Conservation (phyloP, 2,797 vertebrate genomes). For the Bradypodion pumilum region DNA sequence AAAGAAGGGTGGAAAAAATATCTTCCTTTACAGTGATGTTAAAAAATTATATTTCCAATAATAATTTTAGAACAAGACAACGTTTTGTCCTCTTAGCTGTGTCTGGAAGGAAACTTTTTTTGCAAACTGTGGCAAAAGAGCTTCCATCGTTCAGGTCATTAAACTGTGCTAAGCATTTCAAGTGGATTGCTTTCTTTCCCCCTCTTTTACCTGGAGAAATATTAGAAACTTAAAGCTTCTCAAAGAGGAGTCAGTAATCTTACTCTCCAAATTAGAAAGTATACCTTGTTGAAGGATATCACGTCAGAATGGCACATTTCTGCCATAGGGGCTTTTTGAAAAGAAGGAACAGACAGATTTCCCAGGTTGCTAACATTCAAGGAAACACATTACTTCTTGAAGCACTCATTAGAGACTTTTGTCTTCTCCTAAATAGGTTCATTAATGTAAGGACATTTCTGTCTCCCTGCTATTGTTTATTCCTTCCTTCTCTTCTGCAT, state of each 20-base stretch:
- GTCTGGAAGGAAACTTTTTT: slow-evolving; percentile 69
- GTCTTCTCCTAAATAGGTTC: slow-evolving; percentile 23
- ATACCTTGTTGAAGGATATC: slow-evolving; percentile 56
- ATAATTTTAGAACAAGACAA: slow-evolving; percentile 69
- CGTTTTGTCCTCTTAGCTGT: slow-evolving; percentile 73
- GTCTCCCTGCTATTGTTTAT: slow-evolving; percentile 17
- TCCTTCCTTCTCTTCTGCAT: background rate
- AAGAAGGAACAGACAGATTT: slow-evolving; percentile 42
- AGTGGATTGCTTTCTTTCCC: slow-evolving; percentile 63
- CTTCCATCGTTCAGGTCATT: slow-evolving; percentile 68
- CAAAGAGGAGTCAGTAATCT: slow-evolving; percentile 69
- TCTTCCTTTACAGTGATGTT: slow-evolving; percentile 61
- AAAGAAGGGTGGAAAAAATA: slow-evolving; percentile 11
- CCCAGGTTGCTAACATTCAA: slow-evolving; percentile 49
- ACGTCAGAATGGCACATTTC: slow-evolving; percentile 61
- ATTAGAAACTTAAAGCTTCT: slow-evolving; percentile 70
- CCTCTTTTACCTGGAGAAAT: slow-evolving; percentile 65
- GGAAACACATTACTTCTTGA: slow-evolving; percentile 35
- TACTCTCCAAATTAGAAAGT: slow-evolving; percentile 72
- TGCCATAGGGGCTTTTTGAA: slow-evolving; percentile 33
- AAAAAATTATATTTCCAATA: slow-evolving; percentile 71
- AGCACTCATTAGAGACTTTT: slow-evolving; percentile 29
- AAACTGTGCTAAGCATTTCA: slow-evolving; percentile 62
- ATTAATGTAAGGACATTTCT: slow-evolving; percentile 60
- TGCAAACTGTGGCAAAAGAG: slow-evolving; percentile 57